Base-by-base conservation (phyloP, 2,797 vertebrate genomes). In the Danio aesculapii region DNA sequence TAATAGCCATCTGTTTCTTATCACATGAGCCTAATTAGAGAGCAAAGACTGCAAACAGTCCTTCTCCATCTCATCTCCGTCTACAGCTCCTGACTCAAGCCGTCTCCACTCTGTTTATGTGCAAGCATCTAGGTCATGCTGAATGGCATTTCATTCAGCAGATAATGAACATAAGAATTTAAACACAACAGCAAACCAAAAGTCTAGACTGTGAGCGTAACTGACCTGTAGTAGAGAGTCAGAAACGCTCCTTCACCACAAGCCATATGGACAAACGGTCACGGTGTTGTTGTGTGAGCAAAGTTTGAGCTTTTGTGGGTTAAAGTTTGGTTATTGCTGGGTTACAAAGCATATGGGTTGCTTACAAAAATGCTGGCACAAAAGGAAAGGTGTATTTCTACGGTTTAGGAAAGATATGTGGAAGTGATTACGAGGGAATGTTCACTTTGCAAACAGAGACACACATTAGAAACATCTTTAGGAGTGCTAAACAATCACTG, bases 1-100 rank as follows among this genome's bases (percentile, higher is more conserved):
- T 92, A 91, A 87, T 90, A 90, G 88, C 88, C 92, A 92, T 93
- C 90, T 93, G 92, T 89, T 94, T 91, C 84, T 86, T 85, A 91
- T 92, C 87, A 91, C 84, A 59, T 43, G 74, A 82, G 71, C 84
- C 87, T 93, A 92, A 94, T 94, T 91, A 93, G 91, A 90, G 86
- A 85, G 69, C 30, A 73, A 68, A 69, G 57, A 79, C 59, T 80
- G 30, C 47, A 73, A 64, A 53, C 41, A 14, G 59, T 39, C 17
- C 9, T 19, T 63, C 41, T 72, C 59, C 43, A 63, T 73, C 43
- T 41, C 50, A 62, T 80, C 61, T 73, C 59, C 2, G 8, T 57
- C 59, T 63, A 49, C 17, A 75, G 59, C 17, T 58, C 17, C 43
- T 47, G 55, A 47, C 43, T 30, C 13, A 49, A 74, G 14, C 43